Base-by-base conservation (phyloP, 2,113 vertebrate species). In the Silurus glanis region DNA sequence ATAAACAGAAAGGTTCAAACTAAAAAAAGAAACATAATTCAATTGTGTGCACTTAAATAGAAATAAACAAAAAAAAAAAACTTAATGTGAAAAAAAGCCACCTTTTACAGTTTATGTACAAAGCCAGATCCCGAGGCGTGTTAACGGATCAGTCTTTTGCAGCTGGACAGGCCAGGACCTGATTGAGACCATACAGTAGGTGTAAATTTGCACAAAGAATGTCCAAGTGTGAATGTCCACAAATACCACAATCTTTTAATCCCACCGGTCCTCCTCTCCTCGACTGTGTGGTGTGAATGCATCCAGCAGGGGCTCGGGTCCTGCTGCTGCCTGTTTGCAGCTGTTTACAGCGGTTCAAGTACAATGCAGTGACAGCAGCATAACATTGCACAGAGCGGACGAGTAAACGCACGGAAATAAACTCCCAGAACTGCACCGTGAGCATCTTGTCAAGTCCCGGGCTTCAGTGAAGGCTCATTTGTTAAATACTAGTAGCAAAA, bases 71-170 rank as follows among this genome's bases (percentile, higher is more conserved):
- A 88, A 85, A 79, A 82, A 91, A 83, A 56, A 23, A 85, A 72
- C 2, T 37, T 37, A 37, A 37, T 37, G 37, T 37, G 37, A 75
- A 85, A 67, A 72, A 90, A 92, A 90, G 80, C 90, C 90, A 90
- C 91, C 80, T 91, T 90, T 86, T 84, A 78, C 72, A 80, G 62
- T 80, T 83, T 94, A 94, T 94, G 90, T 94, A 94, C 94, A 95
- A 94, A 93, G 94, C 91, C 94, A 88, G 78, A 79, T 88, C 86
- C 87, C 80, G 61, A 62, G 6, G 47, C 66, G 47, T 80, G 59
- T 66, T 87, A n/a, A 55, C 12, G 83, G 88, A 87, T 80, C 79
- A 82, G 79, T 83, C 86, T 87, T 61, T 80, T 82, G 85, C 69
- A 61, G 67, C 75, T 37, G 56, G 67, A 81, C 76, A 74, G 25